phyloP scores from a whole-genome alignment of 2,113 vertebrate genomes.

The Channa maculata region DNA sequence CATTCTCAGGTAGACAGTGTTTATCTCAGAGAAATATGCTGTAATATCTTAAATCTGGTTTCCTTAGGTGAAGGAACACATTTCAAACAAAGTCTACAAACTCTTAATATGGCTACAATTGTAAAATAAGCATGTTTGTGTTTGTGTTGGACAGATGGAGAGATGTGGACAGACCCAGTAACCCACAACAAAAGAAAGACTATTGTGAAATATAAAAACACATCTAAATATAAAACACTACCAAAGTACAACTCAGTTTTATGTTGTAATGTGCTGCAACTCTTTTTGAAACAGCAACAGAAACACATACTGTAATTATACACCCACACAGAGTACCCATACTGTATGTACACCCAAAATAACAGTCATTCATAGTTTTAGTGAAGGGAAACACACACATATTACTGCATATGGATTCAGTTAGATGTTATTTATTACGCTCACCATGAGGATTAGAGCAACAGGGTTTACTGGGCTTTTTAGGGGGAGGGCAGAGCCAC shows the following conservation, averaged over 20 bases:
- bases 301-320: conserved; percentile 55
- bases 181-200: not conserved
- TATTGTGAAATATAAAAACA: conserved; percentile 16
- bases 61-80: not conserved
- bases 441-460: conserved; percentile 45
- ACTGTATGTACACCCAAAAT: conserved; percentile 56
- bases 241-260: not conserved
- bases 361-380: conserved; percentile 53
- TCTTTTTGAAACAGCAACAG: conserved; percentile 41
- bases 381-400: conserved; percentile 14
- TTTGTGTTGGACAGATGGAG: not conserved
- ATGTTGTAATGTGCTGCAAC: conserved; percentile 27
- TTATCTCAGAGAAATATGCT: not conserved
- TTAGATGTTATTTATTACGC: conserved; percentile 47
- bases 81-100: not conserved
- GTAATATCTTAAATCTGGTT: not conserved
- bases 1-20: not conserved
- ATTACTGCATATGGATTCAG: conserved; percentile 34
- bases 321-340: conserved; percentile 47
- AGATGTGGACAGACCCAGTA: not conserved
- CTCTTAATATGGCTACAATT: not conserved
- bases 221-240: conserved; percentile 2
- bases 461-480: conserved; percentile 21
- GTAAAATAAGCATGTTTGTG: not conserved
- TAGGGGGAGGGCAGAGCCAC: conserved; percentile 21